Evolutionary conservation across 2,113 vertebrate species (phyloP).

Genomic region (Xiphias gladius): DNA sequence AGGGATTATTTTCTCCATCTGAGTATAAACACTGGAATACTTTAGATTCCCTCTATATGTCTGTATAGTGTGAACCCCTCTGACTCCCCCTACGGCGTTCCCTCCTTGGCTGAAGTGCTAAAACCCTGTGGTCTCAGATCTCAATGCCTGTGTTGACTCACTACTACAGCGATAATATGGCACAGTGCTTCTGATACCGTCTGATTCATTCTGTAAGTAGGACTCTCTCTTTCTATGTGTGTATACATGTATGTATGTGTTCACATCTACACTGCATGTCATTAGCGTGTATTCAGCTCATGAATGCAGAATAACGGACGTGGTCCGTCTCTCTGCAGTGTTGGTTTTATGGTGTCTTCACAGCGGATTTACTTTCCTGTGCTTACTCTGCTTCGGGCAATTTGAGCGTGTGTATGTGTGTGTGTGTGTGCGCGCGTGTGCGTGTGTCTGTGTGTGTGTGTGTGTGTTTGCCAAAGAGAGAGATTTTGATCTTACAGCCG

Average conservation of each 20-base stretch:
- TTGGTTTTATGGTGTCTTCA: slow-evolving; percentile 73
- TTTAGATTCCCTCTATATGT: slow-evolving; percentile 34
- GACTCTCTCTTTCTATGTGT: slow-evolving; percentile 42
- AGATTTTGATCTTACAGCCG: slow-evolving; percentile 81
- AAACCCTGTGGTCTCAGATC: slow-evolving; percentile 67
- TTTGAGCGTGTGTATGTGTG: slow-evolving; percentile 32
- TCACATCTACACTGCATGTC: slow-evolving; percentile 49
- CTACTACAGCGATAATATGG: slow-evolving; percentile 72
- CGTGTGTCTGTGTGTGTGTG: slow-evolving; percentile 28
- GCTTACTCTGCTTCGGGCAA: slow-evolving; percentile 75
- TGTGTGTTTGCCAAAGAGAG: slow-evolving; percentile 62
- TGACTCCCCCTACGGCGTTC: slow-evolving; percentile 31
- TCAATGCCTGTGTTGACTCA: slow-evolving; percentile 70
- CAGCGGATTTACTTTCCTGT: slow-evolving; percentile 71
- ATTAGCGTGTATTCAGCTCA: slow-evolving; percentile 56
- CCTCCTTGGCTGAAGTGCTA: slow-evolving; percentile 53
- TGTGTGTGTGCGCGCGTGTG: slow-evolving; percentile 31
- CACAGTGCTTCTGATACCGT: slow-evolving; percentile 71
- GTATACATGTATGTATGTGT: slow-evolving; percentile 33
- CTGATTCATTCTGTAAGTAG: slow-evolving; percentile 85
- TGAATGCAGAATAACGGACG: slow-evolving; percentile 40
- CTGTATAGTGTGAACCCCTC: slow-evolving; percentile 61
- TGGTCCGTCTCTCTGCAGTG: slow-evolving; percentile 61
- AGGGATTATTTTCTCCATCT: slow-evolving; percentile 72
- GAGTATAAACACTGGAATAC: slow-evolving; percentile 58